Base-by-base conservation (phyloP, 1,140 invertebrate genomes). In the Plectus sambesii region DNA sequence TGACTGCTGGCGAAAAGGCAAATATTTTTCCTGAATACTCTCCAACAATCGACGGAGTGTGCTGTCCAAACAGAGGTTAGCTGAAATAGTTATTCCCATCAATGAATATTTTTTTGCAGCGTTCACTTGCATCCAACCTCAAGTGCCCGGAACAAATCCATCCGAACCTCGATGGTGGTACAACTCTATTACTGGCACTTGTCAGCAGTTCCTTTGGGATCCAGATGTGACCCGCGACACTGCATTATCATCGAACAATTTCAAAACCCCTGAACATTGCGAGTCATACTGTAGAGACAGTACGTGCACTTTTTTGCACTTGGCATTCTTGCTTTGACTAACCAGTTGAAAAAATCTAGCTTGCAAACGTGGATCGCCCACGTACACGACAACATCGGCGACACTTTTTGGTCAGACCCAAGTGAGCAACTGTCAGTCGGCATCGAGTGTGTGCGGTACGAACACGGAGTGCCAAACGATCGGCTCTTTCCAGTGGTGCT, bases 121-220 rank as follows among this genome's bases (percentile, higher is more conserved):
- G 5, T 68, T 63, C 52, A 66, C 63, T 3, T 66, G 63, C 47
- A 66, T 68, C 40, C 63, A 66, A 51, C 63, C 63, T 8, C 68
- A 66, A 43, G n/a, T n/a, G n/a, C n/a, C n/a, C n/a, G n/a, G n/a
- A 60, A 58, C 60, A 60, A 58, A 30, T n/a, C n/a, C 15, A 5
- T 43, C 5, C 15, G 15, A 30, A 6, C 5, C 5, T 6, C 15
- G 5, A 43, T 56, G 52, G 52, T 56, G 53, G 63, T 66, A 59
- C 49, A 66, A 66, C 38, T 58, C 65, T 12, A 62, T 66, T 15
- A 66, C 63, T 40, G 62, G 60, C 6, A 66, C 60, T 8, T 66
- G 63, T 41, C 64, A 66, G 46, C 63, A 66, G 42, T 66, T 66
- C 51, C 65, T 66, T 61, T 66, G 65, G 65, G 65, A 66, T 41